phyloP scores from a whole-genome alignment of 2,888 invertebrate species.

The Tribolium freemani region DNA sequence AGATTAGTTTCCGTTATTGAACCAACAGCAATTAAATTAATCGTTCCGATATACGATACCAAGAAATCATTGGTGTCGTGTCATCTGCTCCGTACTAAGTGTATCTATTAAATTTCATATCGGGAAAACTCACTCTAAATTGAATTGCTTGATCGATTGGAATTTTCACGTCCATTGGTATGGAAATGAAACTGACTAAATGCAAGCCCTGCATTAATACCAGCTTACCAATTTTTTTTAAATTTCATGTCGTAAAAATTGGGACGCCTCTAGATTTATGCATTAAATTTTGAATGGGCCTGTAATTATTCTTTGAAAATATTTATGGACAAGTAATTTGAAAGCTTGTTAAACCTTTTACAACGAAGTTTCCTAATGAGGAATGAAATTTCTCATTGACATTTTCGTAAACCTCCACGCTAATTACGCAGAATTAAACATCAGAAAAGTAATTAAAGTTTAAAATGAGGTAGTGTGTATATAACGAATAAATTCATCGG shows the following conservation, averaged over 20 bases:
- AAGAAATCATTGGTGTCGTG: slow-evolving; percentile 5
- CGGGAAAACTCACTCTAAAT: neutral
- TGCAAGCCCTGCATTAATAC: neutral
- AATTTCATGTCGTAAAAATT: neutral
- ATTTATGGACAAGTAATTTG: slow-evolving; percentile 19
- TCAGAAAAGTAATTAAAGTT: slow-evolving; percentile 37
- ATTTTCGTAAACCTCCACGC: slow-evolving; percentile 17
- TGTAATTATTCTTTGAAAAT: slow-evolving; percentile 15
- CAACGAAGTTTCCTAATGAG: slow-evolving; percentile 17
- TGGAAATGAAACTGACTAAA: slow-evolving; percentile 10
- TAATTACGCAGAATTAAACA: slow-evolving; percentile 27
- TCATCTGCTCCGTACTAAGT: neutral
- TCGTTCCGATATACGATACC: neutral
- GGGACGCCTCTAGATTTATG: neutral
- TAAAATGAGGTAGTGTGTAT: slow-evolving; percentile 20
- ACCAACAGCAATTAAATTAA: slow-evolving; percentile 11
- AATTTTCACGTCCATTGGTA: neutral
- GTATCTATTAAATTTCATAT: slow-evolving; percentile 5
- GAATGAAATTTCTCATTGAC: slow-evolving; percentile 16
- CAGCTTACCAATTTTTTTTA: neutral
- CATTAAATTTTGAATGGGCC: neutral
- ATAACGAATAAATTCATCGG: slow-evolving; percentile 20
- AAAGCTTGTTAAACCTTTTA: slow-evolving; percentile 18
- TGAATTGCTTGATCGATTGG: slow-evolving; percentile 1
- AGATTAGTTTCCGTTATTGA: slow-evolving; percentile 7